These are phyloP conservation scores for Bubo scandiacus DNA, from an alignment of 2,113 vertebrate genomes.

Conservation along the genomic window DNA sequence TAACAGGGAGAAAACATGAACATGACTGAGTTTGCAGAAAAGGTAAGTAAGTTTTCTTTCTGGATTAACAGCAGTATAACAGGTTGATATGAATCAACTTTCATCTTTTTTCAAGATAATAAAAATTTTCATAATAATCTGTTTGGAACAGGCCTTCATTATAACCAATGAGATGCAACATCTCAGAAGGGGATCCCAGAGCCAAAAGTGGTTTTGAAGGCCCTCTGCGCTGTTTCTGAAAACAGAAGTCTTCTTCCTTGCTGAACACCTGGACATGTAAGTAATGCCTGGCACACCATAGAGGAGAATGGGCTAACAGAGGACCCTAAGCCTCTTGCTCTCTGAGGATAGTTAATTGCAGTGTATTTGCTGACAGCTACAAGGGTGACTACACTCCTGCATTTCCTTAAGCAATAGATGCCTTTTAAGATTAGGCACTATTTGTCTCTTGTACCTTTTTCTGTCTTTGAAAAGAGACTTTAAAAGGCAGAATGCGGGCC, in stretches of 20 bases:
- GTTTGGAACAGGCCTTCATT: neutral
- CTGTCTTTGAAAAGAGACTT: neutral
- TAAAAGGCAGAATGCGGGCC: slow-evolving; percentile 47
- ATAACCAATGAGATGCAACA: neutral
- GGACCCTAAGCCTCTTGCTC: neutral
- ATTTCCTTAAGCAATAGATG: slow-evolving; percentile 14
- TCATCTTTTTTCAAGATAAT: neutral
- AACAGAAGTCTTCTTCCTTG: neutral
- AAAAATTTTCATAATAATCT: neutral
- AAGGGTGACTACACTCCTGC: neutral
- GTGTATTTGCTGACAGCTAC: neutral
- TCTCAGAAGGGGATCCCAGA: neutral
- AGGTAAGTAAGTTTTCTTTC: neutral
- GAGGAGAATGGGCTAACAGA: neutral
- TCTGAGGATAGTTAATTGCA: neutral
- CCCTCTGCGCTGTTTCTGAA: neutral
- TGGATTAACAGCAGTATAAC: neutral
- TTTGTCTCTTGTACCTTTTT: neutral
- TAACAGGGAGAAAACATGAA: neutral
- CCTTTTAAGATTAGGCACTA: neutral
- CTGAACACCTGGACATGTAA: neutral
- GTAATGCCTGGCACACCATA: neutral
- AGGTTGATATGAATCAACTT: neutral
- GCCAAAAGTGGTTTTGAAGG: neutral
- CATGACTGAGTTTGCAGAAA: neutral